Evolutionary conservation across 1,140 invertebrate species (phyloP), one percentile per base, ranked within the genome.

Genomic region (Camponotus pennsylvanicus): DNA sequence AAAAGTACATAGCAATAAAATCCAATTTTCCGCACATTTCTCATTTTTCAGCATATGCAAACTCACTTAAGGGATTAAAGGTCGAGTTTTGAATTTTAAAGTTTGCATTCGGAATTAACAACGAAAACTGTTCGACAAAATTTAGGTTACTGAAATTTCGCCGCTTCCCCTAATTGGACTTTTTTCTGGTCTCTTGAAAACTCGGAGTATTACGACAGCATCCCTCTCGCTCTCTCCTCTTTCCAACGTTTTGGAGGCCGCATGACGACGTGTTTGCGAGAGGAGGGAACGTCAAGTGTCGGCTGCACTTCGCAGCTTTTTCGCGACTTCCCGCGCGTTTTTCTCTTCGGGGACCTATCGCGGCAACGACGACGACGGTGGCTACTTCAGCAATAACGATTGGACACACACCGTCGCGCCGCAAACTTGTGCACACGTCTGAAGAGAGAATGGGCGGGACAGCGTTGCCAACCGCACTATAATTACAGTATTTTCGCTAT

Each of bases 331-430:
- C 63, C 55, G 42, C 55, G 63, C 55, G 86, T 77, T 88, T 88
- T 88, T 84, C 63, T 87, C 45, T 32, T 61, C 70, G 42, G 78
- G 21, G 49, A 52, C 49, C 64, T 75, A 59, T 32, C n/a, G 79
- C 37, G 13, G 73, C 49, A 3, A 49, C 6, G 55, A 40, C 52
- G 76, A 45, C 3, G 70, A 27, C 18, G 77, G 52, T 70, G 79
- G 69, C 73, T 71, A 86, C 64, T 69, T 70, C 42, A 70, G 52
- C 71, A 87, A 87, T 86, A 86, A 87, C 83, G 70, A 87, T 87
- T 82, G 64, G 69, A 75, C 79, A 42, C 27, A 61, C 55, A 82
- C 63, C 77, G 42, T 40, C 59, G 42, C 45, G 45, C n/a, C 45
- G 42, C 45, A 55, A 64, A 57, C 64, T 64, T 80, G 77, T 49